Conservation (phyloP, 1,140 invertebrate genomes). For the Lepidurus couesii region DNA sequence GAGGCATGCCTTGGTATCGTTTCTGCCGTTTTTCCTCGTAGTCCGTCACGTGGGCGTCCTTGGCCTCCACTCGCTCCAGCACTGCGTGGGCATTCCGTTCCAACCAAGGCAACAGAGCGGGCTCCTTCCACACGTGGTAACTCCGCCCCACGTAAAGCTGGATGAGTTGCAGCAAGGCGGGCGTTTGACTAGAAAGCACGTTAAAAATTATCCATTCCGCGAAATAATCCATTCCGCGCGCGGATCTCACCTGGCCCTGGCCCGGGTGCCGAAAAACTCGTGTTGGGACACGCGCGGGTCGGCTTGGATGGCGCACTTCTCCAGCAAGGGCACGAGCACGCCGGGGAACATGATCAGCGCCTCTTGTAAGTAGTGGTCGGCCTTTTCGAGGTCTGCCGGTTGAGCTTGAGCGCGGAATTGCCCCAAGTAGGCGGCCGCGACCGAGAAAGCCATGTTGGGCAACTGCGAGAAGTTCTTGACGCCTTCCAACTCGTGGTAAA, state of each 20-base stretch:
- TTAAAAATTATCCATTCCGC: too few species aligned
- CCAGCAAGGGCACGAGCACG: slow-evolving; percentile 62
- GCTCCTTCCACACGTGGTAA: slow-evolving; percentile 72
- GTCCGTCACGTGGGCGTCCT: slow-evolving; percentile 55
- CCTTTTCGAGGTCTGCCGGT: slow-evolving; percentile 42
- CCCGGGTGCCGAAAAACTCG: slow-evolving; percentile 44
- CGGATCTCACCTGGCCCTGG: slow-evolving; percentile 39
- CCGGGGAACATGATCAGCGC: slow-evolving; percentile 79
- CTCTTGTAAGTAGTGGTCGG: slow-evolving; percentile 62
- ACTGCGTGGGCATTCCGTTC: slow-evolving; percentile 63
- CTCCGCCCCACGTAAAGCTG: slow-evolving; percentile 66
- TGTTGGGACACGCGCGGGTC: slow-evolving; percentile 58
- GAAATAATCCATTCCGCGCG: slow-evolving; percentile 10
- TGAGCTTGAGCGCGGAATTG: slow-evolving; percentile 32
- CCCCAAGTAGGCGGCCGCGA: slow-evolving; percentile 70
- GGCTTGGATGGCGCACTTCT: slow-evolving; percentile 68
- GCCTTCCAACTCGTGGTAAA: slow-evolving; percentile 62
- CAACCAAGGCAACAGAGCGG: slow-evolving; percentile 68
- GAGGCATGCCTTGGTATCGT: slow-evolving; percentile 62
- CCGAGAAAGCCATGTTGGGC: slow-evolving; percentile 81
- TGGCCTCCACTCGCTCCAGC: slow-evolving; percentile 57
- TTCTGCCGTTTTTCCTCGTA: slow-evolving; percentile 56
- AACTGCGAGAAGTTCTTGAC: slow-evolving; percentile 67
- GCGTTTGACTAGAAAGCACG: slow-evolving; percentile 52
- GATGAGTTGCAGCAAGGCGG: slow-evolving; percentile 62